Conservation (phyloP, 2,797 vertebrate genomes). For the Avahi laniger region DNA sequence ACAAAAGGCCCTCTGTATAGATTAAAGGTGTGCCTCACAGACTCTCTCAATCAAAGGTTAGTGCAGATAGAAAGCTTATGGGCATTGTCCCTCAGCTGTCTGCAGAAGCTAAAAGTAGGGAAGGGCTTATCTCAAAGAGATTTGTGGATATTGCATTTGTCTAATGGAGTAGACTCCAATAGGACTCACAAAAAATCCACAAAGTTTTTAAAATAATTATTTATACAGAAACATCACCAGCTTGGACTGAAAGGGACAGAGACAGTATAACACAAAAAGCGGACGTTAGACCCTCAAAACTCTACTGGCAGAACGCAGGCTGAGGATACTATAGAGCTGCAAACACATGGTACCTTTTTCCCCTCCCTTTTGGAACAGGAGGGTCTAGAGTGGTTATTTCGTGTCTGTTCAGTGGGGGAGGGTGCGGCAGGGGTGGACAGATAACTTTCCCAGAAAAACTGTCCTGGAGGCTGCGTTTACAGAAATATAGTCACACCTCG, state of each 20-base stretch:
- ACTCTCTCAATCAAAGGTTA: background rate
- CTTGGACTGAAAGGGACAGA: background rate
- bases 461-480: background rate
- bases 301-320: background rate
- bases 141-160: background rate
- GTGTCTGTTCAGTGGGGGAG: background rate
- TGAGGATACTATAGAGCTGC: background rate
- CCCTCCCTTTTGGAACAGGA: background rate
- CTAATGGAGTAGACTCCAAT: background rate
- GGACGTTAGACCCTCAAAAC: background rate
- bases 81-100: background rate
- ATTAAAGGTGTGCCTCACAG: background rate
- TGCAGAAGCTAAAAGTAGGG: background rate
- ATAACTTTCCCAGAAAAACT: background rate
- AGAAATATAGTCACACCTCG: background rate
- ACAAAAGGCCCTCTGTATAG: background rate
- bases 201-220: background rate
- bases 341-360: background rate
- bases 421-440: accelerated
- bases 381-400: background rate
- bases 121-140: background rate
- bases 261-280: background rate
- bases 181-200: background rate
- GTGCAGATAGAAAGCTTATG: background rate
- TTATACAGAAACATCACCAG: background rate